phyloP scores from a whole-genome alignment of 2,888 invertebrate species.

The Hermaeophaga mercurialis region DNA sequence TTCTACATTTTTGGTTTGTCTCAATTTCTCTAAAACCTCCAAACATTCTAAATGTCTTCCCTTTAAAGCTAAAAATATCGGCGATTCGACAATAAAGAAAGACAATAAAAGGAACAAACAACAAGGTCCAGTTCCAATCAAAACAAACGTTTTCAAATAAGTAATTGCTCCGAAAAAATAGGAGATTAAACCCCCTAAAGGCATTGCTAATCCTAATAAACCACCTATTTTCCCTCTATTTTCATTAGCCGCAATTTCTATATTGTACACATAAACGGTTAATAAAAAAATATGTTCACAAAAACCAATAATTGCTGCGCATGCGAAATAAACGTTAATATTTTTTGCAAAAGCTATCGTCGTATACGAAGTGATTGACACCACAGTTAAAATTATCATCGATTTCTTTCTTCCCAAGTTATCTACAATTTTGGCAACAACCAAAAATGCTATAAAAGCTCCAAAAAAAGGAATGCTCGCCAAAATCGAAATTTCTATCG shows the following conservation, averaged over 20 bases:
- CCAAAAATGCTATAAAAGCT: neutral
- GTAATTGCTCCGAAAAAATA: conserved; percentile 32
- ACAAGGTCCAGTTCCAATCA: conserved; percentile 28
- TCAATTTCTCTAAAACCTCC: conserved; percentile 52
- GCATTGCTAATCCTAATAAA: neutral
- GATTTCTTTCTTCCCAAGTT: conserved; percentile 8
- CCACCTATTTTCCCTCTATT: neutral
- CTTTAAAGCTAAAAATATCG: conserved; percentile 45
- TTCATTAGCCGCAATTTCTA: neutral
- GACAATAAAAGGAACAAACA: conserved; percentile 27
- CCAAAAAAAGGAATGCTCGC: neutral
- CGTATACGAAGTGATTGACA: neutral
- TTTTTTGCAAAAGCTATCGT: conserved; percentile 2
- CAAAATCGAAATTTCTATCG: conserved; percentile 5
- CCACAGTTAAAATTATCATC: neutral
- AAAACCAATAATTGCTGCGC: neutral
- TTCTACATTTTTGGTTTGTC: conserved; percentile 18
- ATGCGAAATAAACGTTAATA: neutral
- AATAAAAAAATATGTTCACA: neutral
- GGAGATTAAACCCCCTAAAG: conserved; percentile 8
- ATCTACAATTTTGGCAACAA: neutral
- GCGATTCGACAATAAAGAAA: conserved; percentile 34
- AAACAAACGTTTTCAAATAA: conserved; percentile 26
- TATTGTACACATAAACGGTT: conserved; percentile 2
- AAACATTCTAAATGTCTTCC: conserved; percentile 66